Evolutionary conservation across 2,888 invertebrate species (phyloP), one percentile per base, ranked within the genome.

Genomic region (Apodemia mormo): DNA sequence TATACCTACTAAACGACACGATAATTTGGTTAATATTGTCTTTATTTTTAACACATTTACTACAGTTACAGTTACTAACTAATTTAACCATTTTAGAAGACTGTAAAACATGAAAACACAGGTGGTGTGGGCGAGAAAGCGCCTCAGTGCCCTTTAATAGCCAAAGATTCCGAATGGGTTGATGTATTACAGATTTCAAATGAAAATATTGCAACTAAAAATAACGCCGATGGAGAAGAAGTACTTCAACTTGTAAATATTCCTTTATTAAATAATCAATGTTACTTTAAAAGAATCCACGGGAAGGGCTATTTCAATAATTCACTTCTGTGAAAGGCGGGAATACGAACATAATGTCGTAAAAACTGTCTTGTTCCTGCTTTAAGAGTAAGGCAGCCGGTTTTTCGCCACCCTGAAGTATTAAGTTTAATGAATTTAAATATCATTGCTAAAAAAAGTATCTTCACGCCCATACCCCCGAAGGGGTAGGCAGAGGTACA

Each of bases 91-190:
- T 75, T 76, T 45, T 68, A 75, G 75, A 72, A 69, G 33, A n/a
- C 49, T 12, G 65, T 43, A 43, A 68, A 70, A n/a, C 67, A 65
- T 22, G 69, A 54, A 58, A 67, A 68, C 9, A 33, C 56, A 14
- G 66, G 66, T 66, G 66, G 68, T 61, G 66, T 68, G 33, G 71
- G 74, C 43, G 65, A 66, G 5, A 43, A 69, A 40, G 80, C 81
- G 75, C 81, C 81, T 9, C 71, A 80, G 49, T 88, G 84, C 67
- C 88, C 93, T 3, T 78, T 94, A 69, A 78, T 90, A 73, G 92
- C 93, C 12, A 90, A 91, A 79, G 94, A 94, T 78, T 94, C 94
- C 0, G 90, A 91, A 83, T 94, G 94, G 94, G 84, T 85, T 77
- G 86, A 90, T 76, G 83, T 89, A 75, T 73, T 88, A 75, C 85